A percentile compares a stretch with the other conserved stretches of the same genome.
Conservation (phyloP, 2,797 vertebrate species). For the Coccyzus lansbergi region DNA sequence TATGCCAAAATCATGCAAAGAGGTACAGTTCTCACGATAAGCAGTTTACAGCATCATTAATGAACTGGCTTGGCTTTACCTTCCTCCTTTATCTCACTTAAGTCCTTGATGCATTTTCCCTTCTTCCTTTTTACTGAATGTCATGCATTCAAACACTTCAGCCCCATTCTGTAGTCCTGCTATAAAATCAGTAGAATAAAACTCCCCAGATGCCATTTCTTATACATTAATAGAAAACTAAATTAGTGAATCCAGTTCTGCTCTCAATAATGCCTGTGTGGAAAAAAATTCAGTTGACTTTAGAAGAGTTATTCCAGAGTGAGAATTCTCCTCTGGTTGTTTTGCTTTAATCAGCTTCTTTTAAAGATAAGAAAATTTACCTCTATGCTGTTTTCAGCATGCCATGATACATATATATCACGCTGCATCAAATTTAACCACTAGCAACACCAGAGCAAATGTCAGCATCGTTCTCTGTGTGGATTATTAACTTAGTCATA, state of each 20-base stretch:
- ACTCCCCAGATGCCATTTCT: neutral
- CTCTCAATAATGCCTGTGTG: neutral
- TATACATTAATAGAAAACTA: neutral
- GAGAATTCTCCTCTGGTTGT: neutral
- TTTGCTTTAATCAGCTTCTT: neutral
- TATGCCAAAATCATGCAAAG: neutral
- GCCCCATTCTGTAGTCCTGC: neutral
- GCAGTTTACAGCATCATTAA: neutral
- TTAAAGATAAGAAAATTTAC: neutral
- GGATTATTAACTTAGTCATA: neutral
- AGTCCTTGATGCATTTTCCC: neutral
- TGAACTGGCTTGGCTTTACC: constrained; percentile 9
- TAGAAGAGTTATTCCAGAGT: neutral
- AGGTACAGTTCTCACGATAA: neutral
- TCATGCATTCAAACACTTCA: neutral
- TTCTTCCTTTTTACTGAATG: neutral
- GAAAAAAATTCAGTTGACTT: neutral
- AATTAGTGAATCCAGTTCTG: neutral
- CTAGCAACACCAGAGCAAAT: neutral
- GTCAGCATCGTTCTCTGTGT: neutral
- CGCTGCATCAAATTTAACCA: neutral
- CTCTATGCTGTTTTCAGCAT: neutral
- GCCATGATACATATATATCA: neutral
- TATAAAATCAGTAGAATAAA: neutral
- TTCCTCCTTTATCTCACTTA: neutral